Conservation (phyloP, 2,113 vertebrate species). For the Eupsittula cactorum region DNA sequence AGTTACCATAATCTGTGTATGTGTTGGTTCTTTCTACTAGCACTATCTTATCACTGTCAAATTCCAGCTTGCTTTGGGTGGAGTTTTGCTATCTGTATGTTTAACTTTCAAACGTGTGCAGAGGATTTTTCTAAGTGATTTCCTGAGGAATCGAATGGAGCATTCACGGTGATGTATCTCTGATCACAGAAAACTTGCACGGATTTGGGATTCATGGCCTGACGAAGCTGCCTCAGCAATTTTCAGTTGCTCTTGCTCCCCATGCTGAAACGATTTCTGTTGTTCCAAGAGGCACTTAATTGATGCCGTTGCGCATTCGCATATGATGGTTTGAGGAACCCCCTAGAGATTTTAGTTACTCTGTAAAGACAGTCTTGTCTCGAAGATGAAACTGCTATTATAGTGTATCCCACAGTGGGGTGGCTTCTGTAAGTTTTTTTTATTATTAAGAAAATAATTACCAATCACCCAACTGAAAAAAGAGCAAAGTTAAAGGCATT, state of each 20-base stretch:
- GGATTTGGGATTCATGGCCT: conserved; percentile 3
- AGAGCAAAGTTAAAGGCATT: not conserved
- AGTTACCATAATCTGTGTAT: not conserved
- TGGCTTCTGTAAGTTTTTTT: conserved; percentile 7
- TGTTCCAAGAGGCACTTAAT: not conserved
- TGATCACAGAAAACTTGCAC: not conserved
- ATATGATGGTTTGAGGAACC: conserved; percentile 19
- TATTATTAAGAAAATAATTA: conserved; percentile 31
- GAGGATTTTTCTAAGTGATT: not conserved
- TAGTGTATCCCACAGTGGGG: not conserved
- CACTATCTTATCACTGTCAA: not conserved
- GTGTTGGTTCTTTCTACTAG: not conserved
- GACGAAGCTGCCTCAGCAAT: conserved; percentile 37
- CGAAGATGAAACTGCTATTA: conserved; percentile 11
- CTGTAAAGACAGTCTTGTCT: not conserved
- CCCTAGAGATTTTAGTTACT: conserved; percentile 23
- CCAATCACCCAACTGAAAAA: not conserved
- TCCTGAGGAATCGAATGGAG: not conserved
- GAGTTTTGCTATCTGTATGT: not conserved
- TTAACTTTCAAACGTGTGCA: not conserved
- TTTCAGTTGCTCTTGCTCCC: conserved; percentile 11
- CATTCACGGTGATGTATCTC: not conserved
- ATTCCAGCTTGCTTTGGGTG: not conserved
- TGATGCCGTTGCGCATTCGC: conserved; percentile 30
- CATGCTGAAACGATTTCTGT: not conserved